Conservation (phyloP, 2,888 invertebrate species). For the Lepidonotus clava region DNA sequence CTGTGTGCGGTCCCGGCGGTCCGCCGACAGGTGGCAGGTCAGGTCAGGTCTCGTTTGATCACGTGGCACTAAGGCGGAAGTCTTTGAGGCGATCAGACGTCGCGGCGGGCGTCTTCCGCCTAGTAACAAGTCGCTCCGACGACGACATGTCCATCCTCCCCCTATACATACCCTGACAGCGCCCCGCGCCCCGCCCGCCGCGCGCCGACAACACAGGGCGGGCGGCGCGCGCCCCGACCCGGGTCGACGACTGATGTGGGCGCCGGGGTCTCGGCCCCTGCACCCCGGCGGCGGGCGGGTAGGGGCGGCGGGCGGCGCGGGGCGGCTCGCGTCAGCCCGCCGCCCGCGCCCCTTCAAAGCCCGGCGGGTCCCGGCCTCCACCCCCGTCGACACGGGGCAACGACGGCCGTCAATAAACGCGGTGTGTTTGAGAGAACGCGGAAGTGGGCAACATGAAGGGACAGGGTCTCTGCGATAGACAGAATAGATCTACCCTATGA, state of each 20-base stretch:
- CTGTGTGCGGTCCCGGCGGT: slow-evolving; percentile 7
- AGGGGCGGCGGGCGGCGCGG: not conserved
- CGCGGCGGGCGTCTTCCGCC: not conserved
- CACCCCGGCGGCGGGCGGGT: not conserved
- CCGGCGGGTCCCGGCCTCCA: not conserved
- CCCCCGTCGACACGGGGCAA: not conserved
- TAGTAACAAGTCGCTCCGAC: not conserved
- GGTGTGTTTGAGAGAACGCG: too few species aligned
- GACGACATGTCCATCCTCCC: not conserved
- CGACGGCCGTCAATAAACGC: not conserved
- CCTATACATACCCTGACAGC: not conserved
- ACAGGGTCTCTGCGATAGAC: too few species aligned
- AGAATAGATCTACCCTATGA: too few species aligned
- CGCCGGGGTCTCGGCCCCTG: not conserved
- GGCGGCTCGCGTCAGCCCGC: not conserved
- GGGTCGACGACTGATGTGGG: too few species aligned
- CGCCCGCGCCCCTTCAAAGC: not conserved
- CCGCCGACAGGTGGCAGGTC: not conserved
- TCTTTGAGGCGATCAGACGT: not conserved
- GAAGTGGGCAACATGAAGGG: too few species aligned
- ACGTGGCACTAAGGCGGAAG: not conserved
- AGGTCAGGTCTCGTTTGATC: not conserved
- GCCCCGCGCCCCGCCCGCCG: not conserved
- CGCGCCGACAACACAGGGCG: not conserved
- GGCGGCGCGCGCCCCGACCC: not conserved